Evolutionary conservation across 2,888 invertebrate genomes (phyloP), one percentile per base, ranked within the genome.

Genomic region (Junonia oenone): DNA sequence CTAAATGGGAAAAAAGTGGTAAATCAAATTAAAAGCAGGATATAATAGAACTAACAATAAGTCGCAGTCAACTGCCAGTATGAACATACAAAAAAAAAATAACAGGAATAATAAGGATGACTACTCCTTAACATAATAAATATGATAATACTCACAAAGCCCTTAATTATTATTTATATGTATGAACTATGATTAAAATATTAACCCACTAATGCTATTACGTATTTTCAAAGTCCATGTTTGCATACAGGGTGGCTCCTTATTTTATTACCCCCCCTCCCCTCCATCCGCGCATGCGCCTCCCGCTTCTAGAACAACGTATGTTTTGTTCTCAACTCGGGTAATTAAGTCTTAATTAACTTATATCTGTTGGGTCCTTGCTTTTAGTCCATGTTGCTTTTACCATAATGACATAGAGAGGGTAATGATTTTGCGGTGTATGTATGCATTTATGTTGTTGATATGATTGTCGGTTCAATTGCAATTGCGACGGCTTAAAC

Each of bases 261-360:
- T 43, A 43, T 43, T 43, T 43, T 43, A 43, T 43, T 43, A 43
- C 43, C 43, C 6, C 14, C 27, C n/a, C 29, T 6, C 6, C 22
- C 11, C 27, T 37, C 35, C 11, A n/a, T 1, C 26, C 14, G 27
- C 38, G 37, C 52, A 46, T 29, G 46, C 46, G 45, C 9, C 1
- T 0, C 4, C 19, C 17, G 11, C 40, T 43, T 26, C 22, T n/a
- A n/a, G n/a, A n/a, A n/a, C n/a, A n/a, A n/a, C 26, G n/a, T 13
- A 14, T 48, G 40, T 40, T 40, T 38, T 53, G 46, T 57, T 56
- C 45, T 33, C 37, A 51, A 45, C 51, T 51, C 51, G 57, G 33
- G n/a, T 54, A 58, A 56, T 58, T 62, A 58, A 49, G 51, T 46
- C 56, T 54, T 51, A 59, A 59, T 59, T 62, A 50, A 27, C 52